Percentiles rank a stretch among this genome's conserved stretches.
Conservation (phyloP, 2,113 vertebrate species). For the Campylomormyrus tamandua region DNA sequence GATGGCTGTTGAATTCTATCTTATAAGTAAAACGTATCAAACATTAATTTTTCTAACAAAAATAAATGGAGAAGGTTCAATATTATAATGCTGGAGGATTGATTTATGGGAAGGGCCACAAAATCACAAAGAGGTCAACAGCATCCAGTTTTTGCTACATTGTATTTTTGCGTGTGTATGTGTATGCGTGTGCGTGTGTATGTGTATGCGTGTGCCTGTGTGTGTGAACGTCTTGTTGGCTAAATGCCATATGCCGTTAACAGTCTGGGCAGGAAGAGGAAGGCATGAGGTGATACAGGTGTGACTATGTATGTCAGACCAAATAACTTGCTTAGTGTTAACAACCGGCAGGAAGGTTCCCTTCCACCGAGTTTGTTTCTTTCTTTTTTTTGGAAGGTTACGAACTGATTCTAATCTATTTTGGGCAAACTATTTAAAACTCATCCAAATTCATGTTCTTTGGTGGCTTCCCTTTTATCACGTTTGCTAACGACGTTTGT, state of each 20-base stretch:
- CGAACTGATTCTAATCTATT: neutral
- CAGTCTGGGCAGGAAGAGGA: constrained; percentile 41
- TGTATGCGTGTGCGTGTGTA: neutral
- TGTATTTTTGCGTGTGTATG: neutral
- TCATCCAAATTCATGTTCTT: neutral
- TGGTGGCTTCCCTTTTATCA: neutral
- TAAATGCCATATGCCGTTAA: constrained; percentile 38
- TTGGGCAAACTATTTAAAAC: neutral
- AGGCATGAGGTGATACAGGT: constrained; percentile 37
- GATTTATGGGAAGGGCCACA: neutral
- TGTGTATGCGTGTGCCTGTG: constrained; percentile 10
- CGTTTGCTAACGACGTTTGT: neutral
- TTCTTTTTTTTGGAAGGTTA: neutral
- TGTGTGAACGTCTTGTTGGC: constrained; percentile 25
- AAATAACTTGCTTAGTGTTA: neutral
- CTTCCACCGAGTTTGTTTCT: neutral
- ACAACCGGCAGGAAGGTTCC: neutral
- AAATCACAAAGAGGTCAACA: neutral
- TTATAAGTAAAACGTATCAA: neutral
- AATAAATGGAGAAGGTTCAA: neutral
- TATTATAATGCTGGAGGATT: neutral
- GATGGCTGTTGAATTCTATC: neutral
- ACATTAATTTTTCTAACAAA: neutral
- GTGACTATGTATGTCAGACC: constrained; percentile 39
- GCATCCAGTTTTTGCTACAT: neutral